Evolutionary conservation across 2,797 vertebrate genomes (phyloP).

Genomic region (Zalophus californianus): DNA sequence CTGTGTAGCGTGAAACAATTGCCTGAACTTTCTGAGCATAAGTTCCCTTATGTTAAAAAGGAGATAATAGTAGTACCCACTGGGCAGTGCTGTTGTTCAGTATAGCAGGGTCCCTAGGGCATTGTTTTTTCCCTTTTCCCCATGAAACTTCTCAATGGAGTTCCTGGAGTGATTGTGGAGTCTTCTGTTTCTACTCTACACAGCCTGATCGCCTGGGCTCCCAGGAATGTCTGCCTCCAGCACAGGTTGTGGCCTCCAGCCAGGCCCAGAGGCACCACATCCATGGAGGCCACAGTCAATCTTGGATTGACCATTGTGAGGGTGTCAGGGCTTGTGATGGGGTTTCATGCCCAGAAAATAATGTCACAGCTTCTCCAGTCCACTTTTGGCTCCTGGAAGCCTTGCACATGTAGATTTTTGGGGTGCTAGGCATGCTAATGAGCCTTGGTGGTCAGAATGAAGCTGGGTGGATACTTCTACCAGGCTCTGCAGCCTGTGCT

Average conservation of each 20-base stretch:
- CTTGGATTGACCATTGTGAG: not conserved
- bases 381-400: not conserved
- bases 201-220: not conserved
- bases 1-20: not conserved
- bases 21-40: not conserved
- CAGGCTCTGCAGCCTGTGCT: not conserved
- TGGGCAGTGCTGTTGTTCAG: not conserved
- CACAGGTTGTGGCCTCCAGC: not conserved
- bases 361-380: not conserved
- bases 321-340: not conserved
- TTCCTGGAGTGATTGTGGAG: not conserved
- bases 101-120: not conserved
- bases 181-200: not conserved
- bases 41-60: not conserved
- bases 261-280: not conserved
- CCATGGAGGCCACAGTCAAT: not conserved
- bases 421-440: not conserved
- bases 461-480: not conserved
- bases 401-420: not conserved
- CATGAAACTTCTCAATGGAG: not conserved
- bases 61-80: not conserved
- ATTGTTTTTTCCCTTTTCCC: not conserved
- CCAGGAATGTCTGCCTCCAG: not conserved
- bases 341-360: not conserved
- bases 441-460: not conserved